phyloP scores from a whole-genome alignment of 2,888 invertebrate genomes.

The Spodoptera picta region DNA sequence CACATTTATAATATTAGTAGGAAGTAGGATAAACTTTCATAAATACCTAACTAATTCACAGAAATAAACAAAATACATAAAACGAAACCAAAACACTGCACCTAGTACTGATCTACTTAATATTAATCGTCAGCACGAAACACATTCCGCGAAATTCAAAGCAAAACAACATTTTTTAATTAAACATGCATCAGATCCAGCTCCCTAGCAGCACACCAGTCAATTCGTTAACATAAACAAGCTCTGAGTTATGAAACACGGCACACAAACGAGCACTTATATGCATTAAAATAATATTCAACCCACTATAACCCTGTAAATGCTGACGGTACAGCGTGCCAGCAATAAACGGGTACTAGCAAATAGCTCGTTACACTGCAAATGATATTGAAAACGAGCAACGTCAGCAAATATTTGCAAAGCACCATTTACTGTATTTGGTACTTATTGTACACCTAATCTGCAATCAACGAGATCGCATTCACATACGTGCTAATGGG shows the following conservation, averaged over 20 bases:
- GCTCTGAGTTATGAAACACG: slow-evolving; percentile 34
- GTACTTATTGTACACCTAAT: slow-evolving; percentile 35
- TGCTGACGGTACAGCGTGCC: slow-evolving; percentile 37
- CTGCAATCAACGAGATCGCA: slow-evolving; percentile 34
- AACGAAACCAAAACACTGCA: too few species aligned
- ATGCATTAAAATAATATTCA: slow-evolving; percentile 51
- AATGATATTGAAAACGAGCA: slow-evolving; percentile 66
- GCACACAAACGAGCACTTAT: slow-evolving; percentile 36
- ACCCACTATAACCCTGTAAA: slow-evolving; percentile 44
- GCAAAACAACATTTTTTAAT: neutral
- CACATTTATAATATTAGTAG: too few species aligned
- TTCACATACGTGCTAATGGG: slow-evolving; percentile 29
- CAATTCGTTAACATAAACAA: slow-evolving; percentile 20
- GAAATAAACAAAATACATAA: too few species aligned
- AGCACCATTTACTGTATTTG: slow-evolving; percentile 53
- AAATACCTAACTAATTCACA: too few species aligned
- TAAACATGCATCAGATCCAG: neutral
- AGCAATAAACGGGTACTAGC: slow-evolving; percentile 59
- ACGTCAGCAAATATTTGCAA: slow-evolving; percentile 62
- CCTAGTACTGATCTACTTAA: neutral
- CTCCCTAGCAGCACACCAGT: neutral
- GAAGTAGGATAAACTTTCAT: too few species aligned
- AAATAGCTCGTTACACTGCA: slow-evolving; percentile 67
- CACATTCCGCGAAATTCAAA: too few species aligned
- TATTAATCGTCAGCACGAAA: too few species aligned